Evolutionary conservation across 2,113 vertebrate genomes (phyloP).

Genomic region (Damaliscus lunatus): DNA sequence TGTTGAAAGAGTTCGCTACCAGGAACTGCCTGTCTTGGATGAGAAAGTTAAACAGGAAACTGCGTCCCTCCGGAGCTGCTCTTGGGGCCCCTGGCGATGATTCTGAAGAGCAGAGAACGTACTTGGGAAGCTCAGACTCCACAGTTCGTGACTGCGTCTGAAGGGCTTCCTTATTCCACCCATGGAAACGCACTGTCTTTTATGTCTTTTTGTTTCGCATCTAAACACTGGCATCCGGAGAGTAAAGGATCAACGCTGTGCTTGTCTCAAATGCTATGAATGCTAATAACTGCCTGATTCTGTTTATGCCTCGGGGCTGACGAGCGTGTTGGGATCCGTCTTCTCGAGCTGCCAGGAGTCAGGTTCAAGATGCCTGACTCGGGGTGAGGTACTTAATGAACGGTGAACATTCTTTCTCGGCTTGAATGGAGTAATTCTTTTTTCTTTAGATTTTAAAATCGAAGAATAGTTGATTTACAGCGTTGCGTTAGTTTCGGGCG

Average conservation of each 20-base stretch:
- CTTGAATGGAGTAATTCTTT: too few relatives aligned
- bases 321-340: conserved; percentile 60
- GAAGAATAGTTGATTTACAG: neutral
- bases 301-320: neutral
- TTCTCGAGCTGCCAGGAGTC: conserved; percentile 41
- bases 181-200: neutral
- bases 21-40: neutral
- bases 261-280: neutral
- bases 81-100: neutral
- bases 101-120: neutral
- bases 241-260: neutral
- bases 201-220: rapidly evolving
- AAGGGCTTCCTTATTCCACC: neutral
- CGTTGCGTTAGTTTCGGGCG: rapidly evolving
- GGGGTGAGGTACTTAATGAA: conserved; percentile 27
- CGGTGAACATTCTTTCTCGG: neutral
- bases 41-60: neutral
- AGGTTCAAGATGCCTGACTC: conserved; percentile 37
- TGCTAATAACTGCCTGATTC: conserved; percentile 34
- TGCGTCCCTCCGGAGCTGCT: rapidly evolving
- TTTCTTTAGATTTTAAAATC: neutral
- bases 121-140: rapidly evolving
- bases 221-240: neutral
- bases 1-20: neutral
- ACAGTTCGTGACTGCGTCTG: rapidly evolving